phyloP scores from a whole-genome alignment of 2,113 vertebrate genomes.

The Albula glossodonta region DNA sequence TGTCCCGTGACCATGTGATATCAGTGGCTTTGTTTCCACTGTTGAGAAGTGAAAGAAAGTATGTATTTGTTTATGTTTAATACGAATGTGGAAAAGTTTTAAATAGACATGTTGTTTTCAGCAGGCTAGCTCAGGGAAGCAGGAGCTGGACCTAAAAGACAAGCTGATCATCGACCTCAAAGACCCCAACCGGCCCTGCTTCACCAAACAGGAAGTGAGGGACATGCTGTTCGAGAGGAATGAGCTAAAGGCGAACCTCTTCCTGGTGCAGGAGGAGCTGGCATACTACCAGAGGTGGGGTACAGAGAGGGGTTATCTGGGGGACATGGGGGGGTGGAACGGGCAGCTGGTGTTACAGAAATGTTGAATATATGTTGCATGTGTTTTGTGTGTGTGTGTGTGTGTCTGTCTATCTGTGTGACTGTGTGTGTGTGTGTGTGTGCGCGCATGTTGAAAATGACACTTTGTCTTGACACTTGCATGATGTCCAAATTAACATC shows the following conservation, averaged over 20 bases:
- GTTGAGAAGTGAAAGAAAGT: neutral
- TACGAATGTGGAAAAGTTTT: neutral
- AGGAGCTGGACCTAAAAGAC: conserved; percentile 37
- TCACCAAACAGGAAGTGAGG: conserved; percentile 86
- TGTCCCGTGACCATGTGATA: neutral
- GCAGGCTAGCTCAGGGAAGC: conserved; percentile 49
- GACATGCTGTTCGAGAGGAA: conserved; percentile 92
- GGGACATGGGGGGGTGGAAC: neutral
- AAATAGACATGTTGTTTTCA: conserved; percentile 7
- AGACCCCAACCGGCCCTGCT: conserved; percentile 72
- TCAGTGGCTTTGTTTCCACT: neutral
- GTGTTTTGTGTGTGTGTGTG: neutral
- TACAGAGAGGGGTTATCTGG: too few species aligned
- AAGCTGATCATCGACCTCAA: conserved; percentile 56
- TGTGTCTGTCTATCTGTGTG: neutral
- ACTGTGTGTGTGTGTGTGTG: too few species aligned
- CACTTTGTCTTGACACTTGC: too few species aligned
- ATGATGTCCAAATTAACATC: too few species aligned
- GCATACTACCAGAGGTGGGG: conserved; percentile 89
- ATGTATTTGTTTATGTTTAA: neutral
- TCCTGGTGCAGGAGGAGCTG: conserved; percentile 92
- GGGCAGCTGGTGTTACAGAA: neutral
- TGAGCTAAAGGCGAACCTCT: conserved; percentile 92
- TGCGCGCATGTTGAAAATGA: too few species aligned
- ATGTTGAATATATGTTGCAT: neutral